Evolutionary conservation across 2,113 vertebrate genomes (phyloP).

Genomic region (Mustelus asterias): DNA sequence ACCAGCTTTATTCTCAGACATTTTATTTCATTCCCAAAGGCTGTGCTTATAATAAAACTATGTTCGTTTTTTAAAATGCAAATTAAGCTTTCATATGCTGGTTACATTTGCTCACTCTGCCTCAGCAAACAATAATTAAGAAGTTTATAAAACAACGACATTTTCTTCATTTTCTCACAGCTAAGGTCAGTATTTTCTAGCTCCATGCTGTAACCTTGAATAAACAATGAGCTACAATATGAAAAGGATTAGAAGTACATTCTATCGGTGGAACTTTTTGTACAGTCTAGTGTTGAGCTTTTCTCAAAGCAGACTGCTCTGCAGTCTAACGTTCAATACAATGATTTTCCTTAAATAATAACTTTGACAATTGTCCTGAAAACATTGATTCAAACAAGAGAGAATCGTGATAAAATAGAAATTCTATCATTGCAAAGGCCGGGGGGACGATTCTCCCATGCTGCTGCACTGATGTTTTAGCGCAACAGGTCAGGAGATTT

Average conservation of each 20-base stretch:
- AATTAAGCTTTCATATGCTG: slow-evolving; percentile 27
- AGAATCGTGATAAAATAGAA: not conserved
- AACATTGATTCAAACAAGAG: not conserved
- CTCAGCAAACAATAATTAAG: slow-evolving; percentile 27
- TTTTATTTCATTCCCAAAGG: slow-evolving; percentile 24
- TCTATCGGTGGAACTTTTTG: not conserved
- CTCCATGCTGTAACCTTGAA: not conserved
- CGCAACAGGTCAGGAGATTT: too few species aligned
- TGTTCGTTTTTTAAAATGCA: slow-evolving; percentile 20
- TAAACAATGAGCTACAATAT: not conserved
- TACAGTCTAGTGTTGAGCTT: not conserved
- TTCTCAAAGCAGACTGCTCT: not conserved
- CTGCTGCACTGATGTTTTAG: too few species aligned
- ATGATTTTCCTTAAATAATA: not conserved
- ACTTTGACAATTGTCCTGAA: not conserved
- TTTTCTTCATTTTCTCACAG: not conserved
- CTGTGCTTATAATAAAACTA: not conserved
- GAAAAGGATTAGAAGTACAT: slow-evolving; percentile 5
- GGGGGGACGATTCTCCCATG: too few species aligned
- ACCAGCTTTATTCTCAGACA: not conserved
- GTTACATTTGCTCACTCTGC: slow-evolving; percentile 28
- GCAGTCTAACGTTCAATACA: not conserved
- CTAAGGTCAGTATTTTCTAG: not conserved
- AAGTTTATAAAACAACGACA: not conserved
- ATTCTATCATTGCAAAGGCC: too few species aligned